A percentile compares a stretch with the other conserved stretches of the same genome.
Conservation (phyloP, 2,113 vertebrate genomes). For the Stigmatopora nigra region DNA sequence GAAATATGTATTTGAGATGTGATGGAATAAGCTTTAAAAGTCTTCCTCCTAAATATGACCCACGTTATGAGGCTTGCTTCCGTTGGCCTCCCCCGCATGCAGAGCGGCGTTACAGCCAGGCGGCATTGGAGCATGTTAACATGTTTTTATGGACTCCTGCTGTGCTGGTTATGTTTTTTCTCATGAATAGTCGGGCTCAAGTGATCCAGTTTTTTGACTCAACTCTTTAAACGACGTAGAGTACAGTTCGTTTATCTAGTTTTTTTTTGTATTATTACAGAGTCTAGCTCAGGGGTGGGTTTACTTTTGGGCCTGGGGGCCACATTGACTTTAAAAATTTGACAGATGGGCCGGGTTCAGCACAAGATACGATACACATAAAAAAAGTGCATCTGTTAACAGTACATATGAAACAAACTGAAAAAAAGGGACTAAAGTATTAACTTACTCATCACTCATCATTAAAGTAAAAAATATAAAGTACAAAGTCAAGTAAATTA, state of each 20-base stretch:
- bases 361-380: too few species aligned
- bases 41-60: constrained; percentile 6
- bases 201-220: not conserved
- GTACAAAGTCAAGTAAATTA: too few species aligned
- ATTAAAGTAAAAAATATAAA: too few species aligned
- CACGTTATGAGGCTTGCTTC: constrained; percentile 1
- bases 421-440: too few species aligned
- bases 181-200: not conserved
- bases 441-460: too few species aligned
- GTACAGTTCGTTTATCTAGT: not conserved
- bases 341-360: too few species aligned
- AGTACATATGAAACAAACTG: too few species aligned
- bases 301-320: too few species aligned
- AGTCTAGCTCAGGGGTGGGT: too few species aligned
- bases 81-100: not conserved
- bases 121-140: not conserved
- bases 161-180: not conserved
- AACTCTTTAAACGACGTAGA: not conserved
- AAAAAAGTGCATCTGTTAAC: too few species aligned
- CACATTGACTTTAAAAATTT: too few species aligned
- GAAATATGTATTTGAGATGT: constrained; percentile 11
- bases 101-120: not conserved
- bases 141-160: constrained; percentile 1
- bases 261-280: too few species aligned
- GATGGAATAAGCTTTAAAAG: constrained; percentile 1